These are phyloP conservation scores for Oxyura jamaicensis DNA, from an alignment of 2,113 vertebrate species.

Conservation along the genomic window DNA sequence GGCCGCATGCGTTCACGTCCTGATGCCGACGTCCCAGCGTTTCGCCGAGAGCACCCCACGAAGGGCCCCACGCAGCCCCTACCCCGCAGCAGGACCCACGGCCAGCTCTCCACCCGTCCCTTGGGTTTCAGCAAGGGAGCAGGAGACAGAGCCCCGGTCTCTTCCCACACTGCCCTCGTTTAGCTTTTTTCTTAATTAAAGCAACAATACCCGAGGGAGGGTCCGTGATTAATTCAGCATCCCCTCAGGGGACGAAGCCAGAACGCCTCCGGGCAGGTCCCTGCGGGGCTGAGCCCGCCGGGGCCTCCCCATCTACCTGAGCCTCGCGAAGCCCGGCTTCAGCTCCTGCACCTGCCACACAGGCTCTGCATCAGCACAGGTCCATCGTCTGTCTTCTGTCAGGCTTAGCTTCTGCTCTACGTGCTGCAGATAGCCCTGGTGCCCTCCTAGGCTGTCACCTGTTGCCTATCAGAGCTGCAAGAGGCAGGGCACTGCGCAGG, in stretches of 20 bases:
- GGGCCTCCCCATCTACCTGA: not conserved
- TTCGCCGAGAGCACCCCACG: not conserved
- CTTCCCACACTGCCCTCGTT: not conserved
- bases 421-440: accelerated
- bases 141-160: not conserved
- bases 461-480: not conserved
- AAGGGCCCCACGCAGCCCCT: not conserved
- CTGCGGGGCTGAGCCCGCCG: not conserved
- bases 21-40: not conserved
- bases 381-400: not conserved
- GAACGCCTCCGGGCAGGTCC: not conserved
- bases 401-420: not conserved
- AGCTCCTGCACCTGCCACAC: not conserved
- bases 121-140: not conserved
- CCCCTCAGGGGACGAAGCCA: not conserved
- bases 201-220: not conserved
- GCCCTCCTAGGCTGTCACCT: not conserved
- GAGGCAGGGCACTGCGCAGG: not conserved
- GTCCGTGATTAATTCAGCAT: not conserved
- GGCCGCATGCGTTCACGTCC: accelerated
- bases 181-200: constrained; percentile 32
- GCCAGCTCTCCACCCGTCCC: not conserved
- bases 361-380: accelerated
- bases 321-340: not conserved
- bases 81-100: too few relatives aligned